Evolutionary conservation across 2,888 invertebrate genomes (phyloP).

Genomic region (Chymomyza caudatula): DNA sequence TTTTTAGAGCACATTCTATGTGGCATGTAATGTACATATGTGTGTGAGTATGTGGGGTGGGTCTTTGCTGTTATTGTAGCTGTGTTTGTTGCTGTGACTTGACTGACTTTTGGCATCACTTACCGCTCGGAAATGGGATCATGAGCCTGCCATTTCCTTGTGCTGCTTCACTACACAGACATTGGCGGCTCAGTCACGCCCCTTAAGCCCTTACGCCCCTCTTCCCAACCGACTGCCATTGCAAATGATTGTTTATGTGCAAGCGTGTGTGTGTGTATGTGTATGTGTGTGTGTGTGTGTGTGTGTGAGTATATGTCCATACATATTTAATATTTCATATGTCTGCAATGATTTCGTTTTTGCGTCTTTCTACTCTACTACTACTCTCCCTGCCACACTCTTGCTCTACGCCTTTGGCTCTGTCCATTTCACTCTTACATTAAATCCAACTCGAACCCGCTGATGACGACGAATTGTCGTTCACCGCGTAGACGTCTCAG

Average conservation of each 20-base stretch:
- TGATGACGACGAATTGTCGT: slow-evolving; percentile 70
- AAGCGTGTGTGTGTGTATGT: not conserved
- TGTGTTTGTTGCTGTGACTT: slow-evolving; percentile 30
- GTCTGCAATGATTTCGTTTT: slow-evolving; percentile 75
- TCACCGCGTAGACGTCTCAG: slow-evolving; percentile 25
- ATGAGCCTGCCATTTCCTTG: slow-evolving; percentile 75
- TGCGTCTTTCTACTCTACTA: slow-evolving; percentile 23
- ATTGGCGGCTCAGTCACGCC: slow-evolving; percentile 14
- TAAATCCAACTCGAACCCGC: slow-evolving; percentile 68
- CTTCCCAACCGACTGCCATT: slow-evolving; percentile 33
- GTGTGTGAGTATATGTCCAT: slow-evolving; percentile 32
- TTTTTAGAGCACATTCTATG: slow-evolving; percentile 24
- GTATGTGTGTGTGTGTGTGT: slow-evolving; percentile 9
- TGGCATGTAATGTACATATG: slow-evolving; percentile 5
- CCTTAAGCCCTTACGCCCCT: not conserved
- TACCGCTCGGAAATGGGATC: slow-evolving; percentile 76
- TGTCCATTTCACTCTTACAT: slow-evolving; percentile 42
- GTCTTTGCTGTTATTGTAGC: slow-evolving; percentile 5
- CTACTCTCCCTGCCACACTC: slow-evolving; percentile 26
- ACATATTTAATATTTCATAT: slow-evolving; percentile 76
- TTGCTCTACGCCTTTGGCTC: slow-evolving; percentile 10
- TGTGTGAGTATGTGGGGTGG: slow-evolving; percentile 16
- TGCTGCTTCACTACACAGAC: slow-evolving; percentile 65
- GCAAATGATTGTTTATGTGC: slow-evolving; percentile 69
- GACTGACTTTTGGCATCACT: slow-evolving; percentile 74